phyloP scores from a whole-genome alignment of 2,113 vertebrate genomes.

The Notechis scutatus region DNA sequence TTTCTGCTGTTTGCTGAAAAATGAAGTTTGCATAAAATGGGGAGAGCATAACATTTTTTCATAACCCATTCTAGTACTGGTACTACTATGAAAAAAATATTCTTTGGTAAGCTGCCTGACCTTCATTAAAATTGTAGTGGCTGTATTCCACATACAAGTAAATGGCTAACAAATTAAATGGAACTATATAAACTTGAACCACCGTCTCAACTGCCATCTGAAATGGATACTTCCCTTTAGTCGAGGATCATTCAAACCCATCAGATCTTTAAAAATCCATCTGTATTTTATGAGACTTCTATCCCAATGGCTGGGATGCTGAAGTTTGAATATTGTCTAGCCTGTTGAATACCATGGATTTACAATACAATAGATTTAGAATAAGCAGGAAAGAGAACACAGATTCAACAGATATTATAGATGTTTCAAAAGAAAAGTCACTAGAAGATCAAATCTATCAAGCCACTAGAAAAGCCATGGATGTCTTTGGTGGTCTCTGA shows the following conservation, averaged over 20 bases:
- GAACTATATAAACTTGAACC: neutral
- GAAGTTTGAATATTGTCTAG: neutral
- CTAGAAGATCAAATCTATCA: slow-evolving; percentile 19
- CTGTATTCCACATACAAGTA: neutral
- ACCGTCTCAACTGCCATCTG: neutral
- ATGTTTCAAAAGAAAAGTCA: slow-evolving; percentile 4
- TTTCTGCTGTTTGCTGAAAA: neutral
- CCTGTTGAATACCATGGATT: neutral
- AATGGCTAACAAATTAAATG: neutral
- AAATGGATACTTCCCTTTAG: neutral
- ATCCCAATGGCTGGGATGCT: neutral
- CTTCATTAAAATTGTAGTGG: neutral
- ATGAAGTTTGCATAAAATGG: neutral
- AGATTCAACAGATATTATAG: neutral
- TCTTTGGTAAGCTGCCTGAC: neutral
- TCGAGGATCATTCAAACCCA: neutral
- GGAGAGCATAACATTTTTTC: neutral
- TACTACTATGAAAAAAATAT: neutral
- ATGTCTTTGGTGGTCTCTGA: neutral
- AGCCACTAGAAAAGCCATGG: slow-evolving; percentile 5
- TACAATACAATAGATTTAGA: neutral
- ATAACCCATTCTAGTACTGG: neutral
- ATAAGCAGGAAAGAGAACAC: neutral
- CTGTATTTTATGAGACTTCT: neutral
- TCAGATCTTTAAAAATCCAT: neutral